Evolutionary conservation across 35 echinoderm and acorn worm species (phyloP).

Genomic region (Heliocidaris tuberculata): DNA sequence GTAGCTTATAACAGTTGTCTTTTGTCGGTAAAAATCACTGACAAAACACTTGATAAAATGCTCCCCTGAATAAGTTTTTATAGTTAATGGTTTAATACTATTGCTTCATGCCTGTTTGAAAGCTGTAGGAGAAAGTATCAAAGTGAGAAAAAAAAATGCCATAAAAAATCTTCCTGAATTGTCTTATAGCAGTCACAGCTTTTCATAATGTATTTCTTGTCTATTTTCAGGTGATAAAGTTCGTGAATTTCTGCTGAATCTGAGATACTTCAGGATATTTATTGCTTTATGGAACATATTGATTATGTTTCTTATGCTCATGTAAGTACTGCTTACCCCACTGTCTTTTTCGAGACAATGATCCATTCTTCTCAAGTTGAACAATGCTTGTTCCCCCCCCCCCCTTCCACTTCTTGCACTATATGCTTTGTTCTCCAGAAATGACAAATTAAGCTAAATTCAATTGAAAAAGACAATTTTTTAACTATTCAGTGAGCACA

Average conservation of each 20-base stretch:
- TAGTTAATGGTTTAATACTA: not conserved
- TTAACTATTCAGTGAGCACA: no score
- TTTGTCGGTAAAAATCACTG: no score
- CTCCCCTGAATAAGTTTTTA: not conserved
- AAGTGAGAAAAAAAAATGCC: not conserved
- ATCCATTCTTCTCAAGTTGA: not conserved
- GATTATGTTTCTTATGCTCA: constrained; percentile 68
- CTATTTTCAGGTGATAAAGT: constrained; percentile 51
- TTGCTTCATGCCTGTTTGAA: not conserved
- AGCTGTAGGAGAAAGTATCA: not conserved
- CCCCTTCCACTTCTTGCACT: not conserved
- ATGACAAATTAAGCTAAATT: no score
- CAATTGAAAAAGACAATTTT: no score
- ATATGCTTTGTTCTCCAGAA: no score
- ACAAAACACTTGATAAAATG: no score
- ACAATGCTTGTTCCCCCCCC: not conserved
- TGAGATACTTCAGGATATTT: constrained; percentile 71
- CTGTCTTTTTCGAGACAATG: no score
- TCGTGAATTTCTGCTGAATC: constrained; percentile 65
- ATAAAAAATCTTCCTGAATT: not conserved
- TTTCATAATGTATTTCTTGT: not conserved
- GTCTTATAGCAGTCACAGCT: not conserved
- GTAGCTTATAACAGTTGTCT: no score
- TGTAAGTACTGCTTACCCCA: constrained; percentile 50
- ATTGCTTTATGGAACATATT: constrained; percentile 76